phyloP scores from a whole-genome alignment of 1,140 invertebrate genomes.

The Eueides isabella region DNA sequence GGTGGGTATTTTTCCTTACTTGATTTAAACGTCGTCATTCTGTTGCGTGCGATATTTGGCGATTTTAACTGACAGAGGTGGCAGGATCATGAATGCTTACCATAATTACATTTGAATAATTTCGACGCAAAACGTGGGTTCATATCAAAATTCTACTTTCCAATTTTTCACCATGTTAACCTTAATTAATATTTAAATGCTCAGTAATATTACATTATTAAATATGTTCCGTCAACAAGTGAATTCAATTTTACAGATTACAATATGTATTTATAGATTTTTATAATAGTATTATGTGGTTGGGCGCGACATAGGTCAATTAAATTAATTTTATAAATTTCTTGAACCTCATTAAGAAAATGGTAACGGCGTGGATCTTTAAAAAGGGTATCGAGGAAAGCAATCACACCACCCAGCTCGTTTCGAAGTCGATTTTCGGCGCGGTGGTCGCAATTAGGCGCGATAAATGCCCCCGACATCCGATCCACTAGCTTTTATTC shows the following conservation, averaged over 20 bases:
- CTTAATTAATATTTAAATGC: not conserved
- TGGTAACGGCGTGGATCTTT: constrained; percentile 12
- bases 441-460: constrained; percentile 77
- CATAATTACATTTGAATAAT: constrained; percentile 35
- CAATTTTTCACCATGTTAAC: not conserved
- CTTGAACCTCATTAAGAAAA: not conserved
- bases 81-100: constrained; percentile 45
- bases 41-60: constrained; percentile 61
- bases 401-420: constrained; percentile 69
- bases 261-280: not conserved
- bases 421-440: constrained; percentile 61
- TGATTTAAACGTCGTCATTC: constrained; percentile 52
- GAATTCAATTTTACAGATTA: not conserved
- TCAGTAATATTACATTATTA: not conserved
- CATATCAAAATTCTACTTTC: not conserved
- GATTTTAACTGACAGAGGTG: constrained; percentile 60
- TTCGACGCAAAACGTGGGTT: constrained; percentile 41
- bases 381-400: constrained; percentile 47
- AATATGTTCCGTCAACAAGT: not conserved
- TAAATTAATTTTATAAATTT: constrained; percentile 5
- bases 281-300: not conserved
- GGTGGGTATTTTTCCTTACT: constrained; percentile 44
- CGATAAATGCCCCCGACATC: constrained; percentile 75
- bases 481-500: constrained; percentile 68
- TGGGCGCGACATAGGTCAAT: not conserved